Percentiles rank a stretch among this genome's conserved stretches.
Conservation (phyloP, 2,113 vertebrate genomes). For the Arvicanthis niloticus region DNA sequence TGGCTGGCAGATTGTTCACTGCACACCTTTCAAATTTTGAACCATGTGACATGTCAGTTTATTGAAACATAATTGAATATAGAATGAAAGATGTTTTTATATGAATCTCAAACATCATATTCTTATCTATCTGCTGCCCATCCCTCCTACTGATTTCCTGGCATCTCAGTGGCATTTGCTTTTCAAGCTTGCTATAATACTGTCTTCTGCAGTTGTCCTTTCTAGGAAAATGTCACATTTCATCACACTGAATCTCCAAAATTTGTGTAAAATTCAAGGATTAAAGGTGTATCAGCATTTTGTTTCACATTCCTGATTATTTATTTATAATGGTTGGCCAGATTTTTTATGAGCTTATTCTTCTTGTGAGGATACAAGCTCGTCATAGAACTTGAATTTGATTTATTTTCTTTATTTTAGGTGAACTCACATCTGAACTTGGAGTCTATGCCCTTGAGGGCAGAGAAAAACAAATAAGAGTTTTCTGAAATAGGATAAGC, state of each 20-base stretch:
- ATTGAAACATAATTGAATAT: conserved; percentile 32
- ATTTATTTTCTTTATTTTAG: conserved; percentile 66
- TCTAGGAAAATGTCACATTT: conserved; percentile 49
- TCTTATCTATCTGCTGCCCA: neutral
- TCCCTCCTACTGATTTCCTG: conserved; percentile 8
- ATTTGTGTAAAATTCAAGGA: conserved; percentile 14
- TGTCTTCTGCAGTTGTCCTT: neutral
- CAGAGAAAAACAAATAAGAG: conserved; percentile 58
- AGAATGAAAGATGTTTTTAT: neutral
- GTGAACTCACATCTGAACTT: conserved; percentile 49
- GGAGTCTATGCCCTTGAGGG: conserved; percentile 28
- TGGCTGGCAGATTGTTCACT: neutral
- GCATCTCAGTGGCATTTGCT: neutral
- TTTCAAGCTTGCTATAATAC: neutral
- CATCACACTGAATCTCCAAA: neutral
- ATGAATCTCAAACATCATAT: neutral
- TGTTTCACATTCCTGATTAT: conserved; percentile 23
- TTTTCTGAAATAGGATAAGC: conserved; percentile 50
- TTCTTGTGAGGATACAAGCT: conserved; percentile 11
- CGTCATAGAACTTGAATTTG: conserved; percentile 54
- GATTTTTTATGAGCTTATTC: neutral
- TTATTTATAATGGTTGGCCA: neutral
- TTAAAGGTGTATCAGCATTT: conserved; percentile 47
- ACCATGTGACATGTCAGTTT: neutral
- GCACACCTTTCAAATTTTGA: neutral